A percentile compares a stretch with the other conserved stretches of the same genome.
phyloP scores from a whole-genome alignment of 2,113 vertebrate species.

The Zosterops pallidus region DNA sequence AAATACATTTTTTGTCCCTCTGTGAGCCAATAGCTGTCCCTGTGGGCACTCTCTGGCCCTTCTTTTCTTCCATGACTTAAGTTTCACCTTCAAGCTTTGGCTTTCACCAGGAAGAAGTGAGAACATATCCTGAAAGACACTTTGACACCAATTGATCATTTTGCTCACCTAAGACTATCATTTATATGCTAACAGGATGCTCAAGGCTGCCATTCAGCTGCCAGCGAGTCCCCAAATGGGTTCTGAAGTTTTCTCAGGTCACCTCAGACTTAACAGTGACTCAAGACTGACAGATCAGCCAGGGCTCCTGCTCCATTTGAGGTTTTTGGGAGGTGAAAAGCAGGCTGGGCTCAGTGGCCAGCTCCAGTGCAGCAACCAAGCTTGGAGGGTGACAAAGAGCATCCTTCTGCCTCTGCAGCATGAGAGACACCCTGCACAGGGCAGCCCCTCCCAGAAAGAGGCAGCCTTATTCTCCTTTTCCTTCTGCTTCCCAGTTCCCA shows the following conservation, averaged over 20 bases:
- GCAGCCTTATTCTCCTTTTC: neutral
- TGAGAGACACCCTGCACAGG: neutral
- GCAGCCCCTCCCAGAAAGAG: neutral
- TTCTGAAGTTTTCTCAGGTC: neutral
- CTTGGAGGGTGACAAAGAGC: neutral
- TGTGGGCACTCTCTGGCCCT: neutral
- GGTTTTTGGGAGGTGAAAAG: neutral
- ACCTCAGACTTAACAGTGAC: neutral
- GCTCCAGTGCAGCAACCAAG: neutral
- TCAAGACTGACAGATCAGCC: neutral
- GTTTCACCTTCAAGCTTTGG: neutral
- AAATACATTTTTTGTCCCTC: neutral
- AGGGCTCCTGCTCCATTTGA: neutral
- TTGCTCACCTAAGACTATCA: neutral
- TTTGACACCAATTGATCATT: neutral
- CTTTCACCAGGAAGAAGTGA: neutral
- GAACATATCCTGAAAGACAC: neutral
- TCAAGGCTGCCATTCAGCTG: conserved; percentile 5
- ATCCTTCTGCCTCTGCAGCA: neutral
- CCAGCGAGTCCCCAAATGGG: neutral
- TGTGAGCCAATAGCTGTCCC: neutral
- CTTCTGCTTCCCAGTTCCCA: neutral
- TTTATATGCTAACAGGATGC: neutral
- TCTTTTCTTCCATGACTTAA: neutral
- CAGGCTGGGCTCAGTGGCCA: neutral